These are phyloP conservation scores for Phenganax subtilis DNA, from an alignment of 92 coral and sea anemone species.

Conservation along the genomic window DNA sequence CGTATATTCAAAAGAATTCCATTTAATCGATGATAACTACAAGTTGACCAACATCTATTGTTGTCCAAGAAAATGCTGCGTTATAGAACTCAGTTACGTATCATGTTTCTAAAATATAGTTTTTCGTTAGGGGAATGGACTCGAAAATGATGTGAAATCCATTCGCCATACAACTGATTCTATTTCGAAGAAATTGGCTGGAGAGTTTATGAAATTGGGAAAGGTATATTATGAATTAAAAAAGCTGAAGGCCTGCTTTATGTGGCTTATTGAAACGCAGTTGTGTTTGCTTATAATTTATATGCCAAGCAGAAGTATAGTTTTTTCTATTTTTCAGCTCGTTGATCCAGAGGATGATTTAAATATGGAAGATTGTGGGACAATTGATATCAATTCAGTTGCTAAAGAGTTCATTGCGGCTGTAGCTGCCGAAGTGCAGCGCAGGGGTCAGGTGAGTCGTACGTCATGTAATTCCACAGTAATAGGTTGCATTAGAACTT, in stretches of 20 bases:
- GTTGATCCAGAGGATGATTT: constrained; percentile 19
- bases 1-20: not conserved
- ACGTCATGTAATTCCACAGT: not conserved
- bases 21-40: not conserved
- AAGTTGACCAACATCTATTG: not conserved
- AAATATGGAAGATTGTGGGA: not conserved
- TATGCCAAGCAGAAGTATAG: not conserved
- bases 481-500: not conserved
- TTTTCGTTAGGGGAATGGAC: not conserved
- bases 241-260: not conserved
- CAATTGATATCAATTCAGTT: not conserved
- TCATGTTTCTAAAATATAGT: too few relatives aligned
- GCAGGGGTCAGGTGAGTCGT: not conserved
- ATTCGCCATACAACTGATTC: constrained; percentile 9
- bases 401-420: constrained; percentile 9
- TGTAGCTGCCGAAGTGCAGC: constrained; percentile 9
- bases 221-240: not conserved
- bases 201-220: constrained; percentile 16
- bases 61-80: not conserved
- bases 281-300: not conserved
- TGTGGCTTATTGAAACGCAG: not conserved
- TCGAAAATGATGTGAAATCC: not conserved
- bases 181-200: constrained; percentile 7
- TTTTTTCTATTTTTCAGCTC: not conserved
- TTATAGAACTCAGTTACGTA: too few relatives aligned